Base-by-base conservation (phyloP, 2,888 invertebrate genomes). In the Dynastes tityus region DNA sequence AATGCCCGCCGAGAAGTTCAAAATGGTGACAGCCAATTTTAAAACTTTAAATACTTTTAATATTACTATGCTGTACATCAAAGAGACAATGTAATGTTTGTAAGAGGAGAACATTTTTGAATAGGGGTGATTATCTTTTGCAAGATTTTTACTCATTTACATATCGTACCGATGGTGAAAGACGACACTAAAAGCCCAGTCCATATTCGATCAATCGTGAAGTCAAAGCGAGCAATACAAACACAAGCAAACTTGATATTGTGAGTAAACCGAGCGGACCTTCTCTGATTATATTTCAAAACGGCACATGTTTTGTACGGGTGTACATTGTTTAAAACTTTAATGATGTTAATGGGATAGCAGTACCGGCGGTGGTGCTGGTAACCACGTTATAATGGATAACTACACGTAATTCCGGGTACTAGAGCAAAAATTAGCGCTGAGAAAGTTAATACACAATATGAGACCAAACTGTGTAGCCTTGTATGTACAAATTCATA, bases 361-460 rank as follows among this genome's bases (percentile, higher is more conserved):
- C 29, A 9, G 40, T 16, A 32, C 32, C 32, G 32, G 49, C 40
- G 40, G 71, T 45, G 32, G 70, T 58, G 16, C 58, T 37, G 32
- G 71, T 58, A 58, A 58, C 16, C 37, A 58, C 55, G 4, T n/a
- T 37, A 40, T 71, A 58, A 71, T 71, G 71, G 16, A 58, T 58
- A 58, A 37, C 37, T 58, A 40, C 51, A 71, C 58, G 87, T 88
- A 88, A 88, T 88, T 88, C 87, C 87, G 81, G 81, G 84, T 83
- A 86, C 58, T 71, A 58, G 85, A 86, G 86, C 88, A 88, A 88
- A 88, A 88, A 88, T 88, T 88, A 88, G 88, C 87, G 88, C 88
- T 87, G 86, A 88, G 88, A 88, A 88, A 87, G 87, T 87, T 85
- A 86, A 37, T 86, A 86, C 84, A 86, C 86, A 87, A 87, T 87